Percentiles rank a stretch among this genome's conserved stretches.
Evolutionary conservation across 1,140 invertebrate genomes (phyloP).

Genomic region (Whitmania pigra): DNA sequence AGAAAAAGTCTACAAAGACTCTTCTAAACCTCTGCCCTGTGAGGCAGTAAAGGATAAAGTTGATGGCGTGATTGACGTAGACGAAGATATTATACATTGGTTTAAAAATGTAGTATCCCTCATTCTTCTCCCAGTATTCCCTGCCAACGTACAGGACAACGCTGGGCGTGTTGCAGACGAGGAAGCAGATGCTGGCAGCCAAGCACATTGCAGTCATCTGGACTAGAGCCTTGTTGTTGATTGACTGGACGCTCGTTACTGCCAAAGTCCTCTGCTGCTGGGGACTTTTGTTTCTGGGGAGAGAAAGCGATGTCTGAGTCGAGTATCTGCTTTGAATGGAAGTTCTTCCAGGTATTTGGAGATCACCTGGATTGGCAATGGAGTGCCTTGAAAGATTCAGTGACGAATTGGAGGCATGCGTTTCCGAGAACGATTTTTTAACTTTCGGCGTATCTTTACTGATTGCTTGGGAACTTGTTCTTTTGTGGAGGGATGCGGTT

Average conservation of each 20-base stretch:
- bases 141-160: constrained; percentile 21
- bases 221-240: constrained; percentile 16
- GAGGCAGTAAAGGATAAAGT: constrained; percentile 29
- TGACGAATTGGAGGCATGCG: background rate
- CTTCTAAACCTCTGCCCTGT: constrained; percentile 26
- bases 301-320: background rate
- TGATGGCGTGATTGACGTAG: constrained; percentile 28
- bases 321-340: background rate
- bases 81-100: constrained; percentile 16
- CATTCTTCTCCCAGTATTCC: constrained; percentile 21
- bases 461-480: background rate
- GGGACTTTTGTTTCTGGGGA: background rate
- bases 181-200: constrained; percentile 13
- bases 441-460: background rate
- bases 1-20: constrained; percentile 26
- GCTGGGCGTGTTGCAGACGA: constrained; percentile 17
- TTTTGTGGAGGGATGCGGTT: background rate
- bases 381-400: background rate
- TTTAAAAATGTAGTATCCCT: constrained; percentile 21
- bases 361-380: background rate
- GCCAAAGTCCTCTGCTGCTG: background rate
- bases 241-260: background rate
- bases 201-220: constrained; percentile 24
- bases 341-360: background rate
- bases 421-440: too few relatives aligned